phyloP scores from a whole-genome alignment of 2,113 vertebrate genomes.

The Drymodes brunneopygia region DNA sequence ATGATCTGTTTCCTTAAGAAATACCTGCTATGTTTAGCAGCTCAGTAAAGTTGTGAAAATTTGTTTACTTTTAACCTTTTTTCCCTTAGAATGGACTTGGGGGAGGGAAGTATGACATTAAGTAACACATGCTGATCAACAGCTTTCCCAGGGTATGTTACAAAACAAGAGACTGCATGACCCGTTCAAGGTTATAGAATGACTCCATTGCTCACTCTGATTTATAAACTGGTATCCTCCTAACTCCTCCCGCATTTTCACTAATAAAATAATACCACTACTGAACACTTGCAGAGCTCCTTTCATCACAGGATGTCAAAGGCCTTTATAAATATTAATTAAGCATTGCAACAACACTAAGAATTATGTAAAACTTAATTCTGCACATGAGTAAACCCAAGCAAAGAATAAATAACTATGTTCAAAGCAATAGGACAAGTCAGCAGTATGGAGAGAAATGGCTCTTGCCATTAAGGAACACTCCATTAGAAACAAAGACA shows the following conservation, averaged over 20 bases:
- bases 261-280: conserved; percentile 37
- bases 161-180: neutral
- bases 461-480: neutral
- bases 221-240: conserved; percentile 24
- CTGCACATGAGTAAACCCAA: conserved; percentile 49
- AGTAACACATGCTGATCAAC: neutral
- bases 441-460: neutral
- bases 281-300: neutral
- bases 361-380: conserved; percentile 34
- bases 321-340: conserved; percentile 50
- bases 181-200: conserved; percentile 38
- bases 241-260: conserved; percentile 30
- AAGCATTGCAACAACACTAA: conserved; percentile 23
- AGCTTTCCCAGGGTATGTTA: conserved; percentile 11
- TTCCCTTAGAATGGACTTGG: neutral
- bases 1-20: neutral
- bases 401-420: conserved; percentile 14
- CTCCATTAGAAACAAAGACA: neutral
- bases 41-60: neutral
- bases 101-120: neutral
- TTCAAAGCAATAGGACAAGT: neutral
- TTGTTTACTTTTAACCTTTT: neutral
- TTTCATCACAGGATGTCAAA: conserved; percentile 53
- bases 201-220: conserved; percentile 17
- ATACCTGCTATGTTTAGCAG: neutral